Evolutionary conservation across 1,140 invertebrate species (phyloP), one percentile per base, ranked within the genome.

Genomic region (Helicorthomorpha holstii): DNA sequence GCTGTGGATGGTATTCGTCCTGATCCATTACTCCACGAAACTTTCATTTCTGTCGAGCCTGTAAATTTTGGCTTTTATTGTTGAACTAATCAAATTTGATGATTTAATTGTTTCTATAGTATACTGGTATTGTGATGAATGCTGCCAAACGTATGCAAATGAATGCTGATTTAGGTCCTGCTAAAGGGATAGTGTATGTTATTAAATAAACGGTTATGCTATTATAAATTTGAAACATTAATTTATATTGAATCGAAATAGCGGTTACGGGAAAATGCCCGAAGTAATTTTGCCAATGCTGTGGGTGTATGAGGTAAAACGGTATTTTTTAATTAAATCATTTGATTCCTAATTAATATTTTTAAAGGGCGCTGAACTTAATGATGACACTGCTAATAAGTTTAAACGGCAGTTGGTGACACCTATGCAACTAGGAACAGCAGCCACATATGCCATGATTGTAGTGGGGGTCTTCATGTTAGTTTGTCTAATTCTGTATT

Each of bases 1-100:
- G 74, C 75, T 34, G 72, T 91, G 0, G 74, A 77, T 23, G 88
- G 88, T 19, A 63, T 86, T 10, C 58, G 68, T 2, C 86, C 89
- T 0, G 68, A 75, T 50, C 63, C 70, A 48, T 68, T 78, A 24
- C 60, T 75, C 49, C 86, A 91, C 65, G 75, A 81, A 57, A 81
- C 82, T 1, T 73, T 71, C 51, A 71, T 85, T 42, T 75, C 77
- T 50, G 69, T 85, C 42, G 79, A 86, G 64, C 83, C 83, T 50
- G 73, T 77, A 71, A 67, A 71, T 29, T 25, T 7, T 22, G 19
- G 44, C 19, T 7, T 7, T 7, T 4, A 7, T 46, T 46, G 44
- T 4, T 25, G 7, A 21, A 25, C 19, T 46, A 46, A 7, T 34
- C 21, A 46, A 46, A 46, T 22, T 10, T 4, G 38, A 21, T 23